phyloP scores from a whole-genome alignment of 2,888 invertebrate genomes.

The Rhingia campestris region DNA sequence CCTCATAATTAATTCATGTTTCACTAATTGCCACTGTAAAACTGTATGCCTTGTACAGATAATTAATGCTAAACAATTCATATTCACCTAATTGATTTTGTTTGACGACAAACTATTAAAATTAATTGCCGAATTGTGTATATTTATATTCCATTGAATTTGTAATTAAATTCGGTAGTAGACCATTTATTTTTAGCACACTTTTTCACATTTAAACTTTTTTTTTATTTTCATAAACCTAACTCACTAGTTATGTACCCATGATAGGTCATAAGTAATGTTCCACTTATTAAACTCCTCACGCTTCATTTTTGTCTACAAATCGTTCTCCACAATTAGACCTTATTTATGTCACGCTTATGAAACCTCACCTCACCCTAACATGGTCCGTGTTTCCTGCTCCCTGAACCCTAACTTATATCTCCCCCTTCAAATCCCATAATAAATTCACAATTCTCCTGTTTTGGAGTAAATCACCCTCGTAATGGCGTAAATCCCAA shows the following conservation, averaged over 20 bases:
- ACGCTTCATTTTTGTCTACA: too few relatives aligned
- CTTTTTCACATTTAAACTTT: not conserved
- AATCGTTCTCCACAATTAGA: too few relatives aligned
- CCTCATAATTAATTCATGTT: conserved; percentile 1
- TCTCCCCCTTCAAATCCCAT: not conserved
- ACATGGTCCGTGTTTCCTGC: not conserved
- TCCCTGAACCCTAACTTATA: too few relatives aligned
- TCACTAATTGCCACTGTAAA: conserved; percentile 36
- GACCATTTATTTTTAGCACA: not conserved
- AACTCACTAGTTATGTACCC: not conserved
- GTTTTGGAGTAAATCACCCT: not conserved
- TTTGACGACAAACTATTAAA: conserved; percentile 31
- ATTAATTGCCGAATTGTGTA: not conserved
- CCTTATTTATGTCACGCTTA: too few relatives aligned
- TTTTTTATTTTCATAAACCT: not conserved
- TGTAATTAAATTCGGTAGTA: conserved; percentile 34
- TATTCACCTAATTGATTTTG: conserved; percentile 42
- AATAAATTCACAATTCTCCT: conserved; percentile 3
- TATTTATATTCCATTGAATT: conserved; percentile 11
- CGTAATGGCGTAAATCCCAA: conserved; percentile 1
- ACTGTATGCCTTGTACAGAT: conserved; percentile 5
- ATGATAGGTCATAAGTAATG: too few relatives aligned
- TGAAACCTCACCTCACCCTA: not conserved
- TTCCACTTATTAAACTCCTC: too few relatives aligned
- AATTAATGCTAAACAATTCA: conserved; percentile 38